Percentiles rank a stretch among this genome's conserved stretches.
These are phyloP conservation scores for Autographa gamma DNA, from an alignment of 2,888 invertebrate genomes.

Conservation along the genomic window DNA sequence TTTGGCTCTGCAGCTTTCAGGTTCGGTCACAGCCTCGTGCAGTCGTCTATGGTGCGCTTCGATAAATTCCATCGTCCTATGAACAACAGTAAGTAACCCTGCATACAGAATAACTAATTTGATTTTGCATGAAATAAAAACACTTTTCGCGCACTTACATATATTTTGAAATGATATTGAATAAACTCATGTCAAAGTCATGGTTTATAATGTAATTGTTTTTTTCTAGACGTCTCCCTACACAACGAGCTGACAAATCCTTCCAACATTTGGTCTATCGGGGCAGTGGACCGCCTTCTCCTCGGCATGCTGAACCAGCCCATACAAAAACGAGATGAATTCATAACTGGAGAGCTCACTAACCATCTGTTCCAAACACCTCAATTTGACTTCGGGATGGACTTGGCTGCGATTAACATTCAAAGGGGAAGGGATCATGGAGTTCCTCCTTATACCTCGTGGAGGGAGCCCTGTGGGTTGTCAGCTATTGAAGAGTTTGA, in stretches of 20 bases:
- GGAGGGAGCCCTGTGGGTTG: conserved; percentile 94
- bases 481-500: conserved; percentile 91
- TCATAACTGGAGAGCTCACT: conserved; percentile 94
- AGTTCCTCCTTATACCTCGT: conserved; percentile 93
- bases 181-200: no score
- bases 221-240: conserved; percentile 94
- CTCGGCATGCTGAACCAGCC: conserved; percentile 94
- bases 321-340: conserved; percentile 94
- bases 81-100: conserved; percentile 90
- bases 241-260: conserved; percentile 93
- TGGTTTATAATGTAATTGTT: no score
- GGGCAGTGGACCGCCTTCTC: conserved; percentile 93
- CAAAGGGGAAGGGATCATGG: conserved; percentile 96
- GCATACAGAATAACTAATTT: no score
- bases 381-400: conserved; percentile 93
- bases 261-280: conserved; percentile 92
- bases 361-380: conserved; percentile 94
- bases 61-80: conserved; percentile 92
- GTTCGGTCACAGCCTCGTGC: conserved; percentile 96
- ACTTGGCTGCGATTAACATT: conserved; percentile 96
- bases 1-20: conserved; percentile 95
- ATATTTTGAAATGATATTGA: no score
- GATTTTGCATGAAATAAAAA: no score
- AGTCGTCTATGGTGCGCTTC: conserved; percentile 92
- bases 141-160: no score